Base-by-base conservation (phyloP, 1,140 invertebrate species). In the Hyles vespertilio region DNA sequence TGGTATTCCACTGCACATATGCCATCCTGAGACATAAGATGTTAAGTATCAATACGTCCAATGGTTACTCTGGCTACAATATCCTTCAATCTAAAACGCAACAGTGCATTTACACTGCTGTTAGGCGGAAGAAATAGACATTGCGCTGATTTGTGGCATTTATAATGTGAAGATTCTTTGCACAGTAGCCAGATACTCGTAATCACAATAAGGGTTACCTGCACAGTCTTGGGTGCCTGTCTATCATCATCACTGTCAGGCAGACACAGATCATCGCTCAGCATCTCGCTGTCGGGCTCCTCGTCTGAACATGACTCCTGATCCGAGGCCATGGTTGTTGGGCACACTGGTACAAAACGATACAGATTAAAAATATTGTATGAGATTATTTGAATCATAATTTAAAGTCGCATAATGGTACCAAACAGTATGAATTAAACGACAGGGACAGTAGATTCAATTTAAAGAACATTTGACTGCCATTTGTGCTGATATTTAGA, bases 251-350 rank as follows among this genome's bases (percentile, higher is more conserved):
- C 80, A 58, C 87, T 83, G 57, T 90, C 89, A 0, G 83, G 89
- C 0, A 89, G 71, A 56, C 86, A 90, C 8, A 89, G 76, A 47
- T 90, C 89, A 50, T 90, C 89, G 50, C 87, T 89, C 51, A 90
- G 67, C 89, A 90, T 90, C 64, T 90, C 89, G 60, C 89, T 90
- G 55, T 89, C 88, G 32, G 87, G 87, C 61, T 89, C 89, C 54
- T 89, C 89, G 49, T 89, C 87, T n/a, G 86, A 84, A 57, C 80
- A 87, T 0, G 83, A 85, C 51, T 89, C 89, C 56, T 87, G 86
- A 54, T 90, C 89, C 3, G 87, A 89, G 33, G 78, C 80, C 85
- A 81, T 89, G 8, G 67, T 22, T 50, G 67, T 51, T 67, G 56
- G 68, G 60, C 73, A 69, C 8, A 61, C 72, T 81, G 49, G 3